Evolutionary conservation across 2,113 vertebrate genomes (phyloP), one percentile per base, ranked within the genome.

Genomic region (Leptobrachium leishanense): DNA sequence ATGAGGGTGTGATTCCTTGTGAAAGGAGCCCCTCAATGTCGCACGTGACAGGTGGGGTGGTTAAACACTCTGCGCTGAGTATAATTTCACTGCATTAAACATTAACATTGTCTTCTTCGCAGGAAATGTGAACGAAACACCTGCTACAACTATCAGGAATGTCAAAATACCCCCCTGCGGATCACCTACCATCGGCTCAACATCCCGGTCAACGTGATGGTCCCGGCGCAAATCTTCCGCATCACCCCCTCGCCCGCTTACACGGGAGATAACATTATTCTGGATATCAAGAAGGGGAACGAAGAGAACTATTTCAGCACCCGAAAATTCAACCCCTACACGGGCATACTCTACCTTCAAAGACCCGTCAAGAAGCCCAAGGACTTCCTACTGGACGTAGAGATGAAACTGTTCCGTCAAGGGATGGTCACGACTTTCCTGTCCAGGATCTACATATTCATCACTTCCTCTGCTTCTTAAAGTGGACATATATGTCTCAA

Each of bases 341-440:
- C 94, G 0, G 97, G 97, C 0, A 91, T 95, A 0, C 94, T 99
- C 1, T 95, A 90, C 76, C 90, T 98, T 72, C 94, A 96, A 86
- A 90, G 95, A 4, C 86, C 94, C 0, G 91, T 96, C 72, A 88
- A 82, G 0, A 84, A 95, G 82, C 92, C 95, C 0, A 92, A 89
- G 83, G 96, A 98, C 90, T 98, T 98, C 82, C 86, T 95, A 76
- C 83, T 98, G 66, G 96, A 98, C 0, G 96, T 98, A 55, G 96
- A 98, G 86, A 98, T 98, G 96, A 97, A 94, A 82, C 94, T 98
- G 8, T 93, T 96, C 87, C 92, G 97, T 9, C 95, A 97, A 86
- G 96, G 95, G 67, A 90, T 88, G 0, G 87, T 96, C 81, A 98
- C 94, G 54, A 94, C 94, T 5, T 98, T 97, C 86, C 90, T 98